Conservation (phyloP, 2,113 vertebrate genomes). For the Sprattus sprattus region DNA sequence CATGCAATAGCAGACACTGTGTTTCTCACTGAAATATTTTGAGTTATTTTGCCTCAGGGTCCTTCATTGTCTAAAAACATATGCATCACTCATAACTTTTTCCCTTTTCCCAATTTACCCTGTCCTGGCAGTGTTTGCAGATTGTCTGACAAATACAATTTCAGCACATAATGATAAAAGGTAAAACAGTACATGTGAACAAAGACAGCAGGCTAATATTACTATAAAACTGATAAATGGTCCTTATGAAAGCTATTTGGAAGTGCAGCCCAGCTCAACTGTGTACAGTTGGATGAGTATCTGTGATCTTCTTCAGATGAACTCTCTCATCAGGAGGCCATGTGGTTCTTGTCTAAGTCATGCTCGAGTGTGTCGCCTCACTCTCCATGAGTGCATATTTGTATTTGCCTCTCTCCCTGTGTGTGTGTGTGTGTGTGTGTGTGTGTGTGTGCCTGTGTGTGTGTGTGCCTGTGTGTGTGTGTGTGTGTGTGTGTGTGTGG, state of each 20-base stretch:
- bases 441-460: constrained; percentile 57
- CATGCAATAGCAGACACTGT: background rate
- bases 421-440: background rate
- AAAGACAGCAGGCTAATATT: background rate
- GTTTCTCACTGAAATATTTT: background rate
- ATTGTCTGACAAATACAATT: background rate
- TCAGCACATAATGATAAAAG: background rate
- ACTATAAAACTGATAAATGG: background rate
- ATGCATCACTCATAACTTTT: background rate
- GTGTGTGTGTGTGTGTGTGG: constrained; percentile 42
- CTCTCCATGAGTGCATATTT: constrained; percentile 15
- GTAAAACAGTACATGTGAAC: background rate
- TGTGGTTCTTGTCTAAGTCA: background rate
- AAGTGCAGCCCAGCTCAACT: background rate
- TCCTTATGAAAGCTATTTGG: background rate
- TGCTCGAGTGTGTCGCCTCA: background rate
- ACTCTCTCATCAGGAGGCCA: background rate
- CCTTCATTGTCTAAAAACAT: background rate
- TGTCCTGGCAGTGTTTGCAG: background rate
- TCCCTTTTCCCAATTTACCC: too few species aligned
- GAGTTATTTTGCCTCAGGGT: background rate
- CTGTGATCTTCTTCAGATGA: background rate
- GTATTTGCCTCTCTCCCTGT: background rate
- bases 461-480: background rate
- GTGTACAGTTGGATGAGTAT: background rate